phyloP scores from a whole-genome alignment of 2,888 invertebrate species.

The Sminthurinus aureus region DNA sequence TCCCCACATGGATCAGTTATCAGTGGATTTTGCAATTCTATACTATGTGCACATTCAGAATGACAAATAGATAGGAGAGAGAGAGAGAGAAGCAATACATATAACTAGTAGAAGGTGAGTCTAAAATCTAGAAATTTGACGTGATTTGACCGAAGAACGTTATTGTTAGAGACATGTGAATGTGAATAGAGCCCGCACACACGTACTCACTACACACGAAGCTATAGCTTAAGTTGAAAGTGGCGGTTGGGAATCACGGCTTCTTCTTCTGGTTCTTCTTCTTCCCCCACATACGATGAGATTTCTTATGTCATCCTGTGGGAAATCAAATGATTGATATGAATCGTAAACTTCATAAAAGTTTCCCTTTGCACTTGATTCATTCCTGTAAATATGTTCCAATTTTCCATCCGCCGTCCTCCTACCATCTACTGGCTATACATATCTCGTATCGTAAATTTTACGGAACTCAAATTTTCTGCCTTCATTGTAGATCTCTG shows the following conservation, averaged over 20 bases:
- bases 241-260: neutral
- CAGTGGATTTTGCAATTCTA: neutral
- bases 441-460: neutral
- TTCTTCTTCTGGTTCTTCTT: neutral
- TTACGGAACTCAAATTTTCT: neutral
- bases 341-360: conserved; percentile 41
- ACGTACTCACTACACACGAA: conserved; percentile 8
- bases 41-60: neutral
- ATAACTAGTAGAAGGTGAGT: neutral
- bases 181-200: neutral
- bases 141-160: conserved; percentile 14
- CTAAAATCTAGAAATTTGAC: too few species aligned
- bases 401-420: neutral
- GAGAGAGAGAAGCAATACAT: neutral
- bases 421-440: too few species aligned
- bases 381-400: conserved; percentile 24
- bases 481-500: neutral
- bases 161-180: conserved; percentile 8
- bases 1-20: neutral
- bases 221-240: conserved; percentile 19
- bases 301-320: conserved; percentile 45
- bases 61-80: neutral
- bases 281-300: conserved; percentile 34
- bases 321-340: conserved; percentile 43
- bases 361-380: conserved; percentile 40